Conservation (phyloP, 64 coral and sea anemone species). For the Cladopsammia gracilis region DNA sequence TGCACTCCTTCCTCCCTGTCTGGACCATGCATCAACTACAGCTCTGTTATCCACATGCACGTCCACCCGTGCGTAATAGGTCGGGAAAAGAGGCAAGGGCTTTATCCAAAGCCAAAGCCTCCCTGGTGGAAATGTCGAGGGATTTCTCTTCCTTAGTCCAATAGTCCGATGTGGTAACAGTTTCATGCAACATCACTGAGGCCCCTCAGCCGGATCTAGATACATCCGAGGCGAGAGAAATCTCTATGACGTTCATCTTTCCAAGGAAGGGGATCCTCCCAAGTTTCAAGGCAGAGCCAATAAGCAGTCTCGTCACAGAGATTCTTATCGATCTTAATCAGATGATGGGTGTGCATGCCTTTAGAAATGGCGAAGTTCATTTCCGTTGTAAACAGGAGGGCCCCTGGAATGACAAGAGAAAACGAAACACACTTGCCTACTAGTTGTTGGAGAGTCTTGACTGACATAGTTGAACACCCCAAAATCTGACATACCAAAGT, state of each 20-base stretch:
- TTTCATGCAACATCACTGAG: not conserved
- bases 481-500: not conserved
- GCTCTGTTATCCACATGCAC: too few relatives aligned
- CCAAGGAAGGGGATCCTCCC: conserved; percentile 36
- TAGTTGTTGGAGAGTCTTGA: too few relatives aligned
- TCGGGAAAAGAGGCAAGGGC: too few relatives aligned
- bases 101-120: too few relatives aligned
- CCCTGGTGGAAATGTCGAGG: too few relatives aligned
- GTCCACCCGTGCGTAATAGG: too few relatives aligned
- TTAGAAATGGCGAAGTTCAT: too few relatives aligned
- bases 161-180: not conserved
- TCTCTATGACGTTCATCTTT: conserved; percentile 3
- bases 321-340: too few relatives aligned
- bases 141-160: conserved; percentile 11
- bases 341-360: too few relatives aligned
- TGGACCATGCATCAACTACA: too few relatives aligned
- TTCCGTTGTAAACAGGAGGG: not conserved
- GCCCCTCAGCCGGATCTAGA: not conserved
- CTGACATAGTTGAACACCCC: not conserved
- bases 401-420: not conserved
- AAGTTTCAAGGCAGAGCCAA: conserved; percentile 27
- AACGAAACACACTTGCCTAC: too few relatives aligned
- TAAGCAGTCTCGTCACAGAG: not conserved
- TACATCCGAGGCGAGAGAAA: not conserved
- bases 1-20: too few relatives aligned